Evolutionary conservation across 2,113 vertebrate genomes (phyloP).

Genomic region (Mastomys natalensis): DNA sequence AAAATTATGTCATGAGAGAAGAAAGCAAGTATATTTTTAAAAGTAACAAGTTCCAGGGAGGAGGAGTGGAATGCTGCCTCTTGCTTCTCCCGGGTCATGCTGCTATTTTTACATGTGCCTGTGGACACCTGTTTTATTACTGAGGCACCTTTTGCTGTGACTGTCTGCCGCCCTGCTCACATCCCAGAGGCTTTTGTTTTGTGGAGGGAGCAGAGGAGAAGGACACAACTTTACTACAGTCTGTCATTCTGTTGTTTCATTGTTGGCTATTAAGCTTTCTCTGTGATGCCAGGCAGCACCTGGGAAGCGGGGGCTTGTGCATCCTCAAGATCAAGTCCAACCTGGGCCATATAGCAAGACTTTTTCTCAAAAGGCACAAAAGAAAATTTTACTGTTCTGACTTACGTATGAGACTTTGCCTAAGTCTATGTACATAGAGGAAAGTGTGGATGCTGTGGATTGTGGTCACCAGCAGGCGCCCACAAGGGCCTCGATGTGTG

Average conservation of each 20-base stretch:
- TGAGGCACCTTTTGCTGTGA: background rate
- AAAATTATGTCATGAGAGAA: background rate
- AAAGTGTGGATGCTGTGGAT: no score
- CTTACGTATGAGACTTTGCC: background rate
- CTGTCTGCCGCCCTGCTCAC: background rate
- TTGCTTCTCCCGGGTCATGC: background rate
- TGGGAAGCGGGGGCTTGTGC: background rate
- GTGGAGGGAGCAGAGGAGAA: background rate
- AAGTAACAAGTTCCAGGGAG: background rate
- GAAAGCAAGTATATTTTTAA: background rate
- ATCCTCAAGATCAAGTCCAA: background rate
- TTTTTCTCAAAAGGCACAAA: background rate
- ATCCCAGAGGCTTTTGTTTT: background rate
- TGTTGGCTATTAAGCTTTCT: background rate
- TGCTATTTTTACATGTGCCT: conserved; percentile 68
- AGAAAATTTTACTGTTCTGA: background rate
- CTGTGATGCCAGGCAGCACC: background rate
- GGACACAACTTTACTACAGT: background rate
- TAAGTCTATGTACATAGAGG: background rate
- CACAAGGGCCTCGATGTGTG: no score
- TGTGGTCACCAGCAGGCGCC: background rate
- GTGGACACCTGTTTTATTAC: conserved; percentile 51
- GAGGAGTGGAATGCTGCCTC: background rate
- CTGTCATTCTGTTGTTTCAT: background rate
- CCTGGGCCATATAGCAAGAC: background rate